Conservation (phyloP, 2,797 vertebrate genomes). For the Gadopsis bispinosus region DNA sequence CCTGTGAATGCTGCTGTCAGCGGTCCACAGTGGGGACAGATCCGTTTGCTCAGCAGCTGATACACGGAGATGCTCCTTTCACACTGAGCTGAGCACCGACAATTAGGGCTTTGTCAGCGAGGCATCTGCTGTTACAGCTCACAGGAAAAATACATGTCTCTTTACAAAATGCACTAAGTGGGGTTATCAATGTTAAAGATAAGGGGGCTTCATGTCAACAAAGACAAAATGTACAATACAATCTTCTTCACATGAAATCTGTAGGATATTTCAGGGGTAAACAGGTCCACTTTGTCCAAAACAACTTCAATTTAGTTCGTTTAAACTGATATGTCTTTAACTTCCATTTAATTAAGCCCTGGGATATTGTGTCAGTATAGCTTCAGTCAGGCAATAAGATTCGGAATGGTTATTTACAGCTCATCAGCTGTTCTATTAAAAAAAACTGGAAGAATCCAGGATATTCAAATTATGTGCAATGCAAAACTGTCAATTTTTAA, state of each 20-base stretch:
- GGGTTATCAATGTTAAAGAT: slow-evolving; percentile 63
- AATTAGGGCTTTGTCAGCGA: slow-evolving; percentile 76
- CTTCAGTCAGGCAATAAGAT: not conserved
- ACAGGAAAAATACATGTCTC: slow-evolving; percentile 68
- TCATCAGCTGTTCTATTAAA: not conserved
- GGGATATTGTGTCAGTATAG: not conserved
- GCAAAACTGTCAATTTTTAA: not conserved
- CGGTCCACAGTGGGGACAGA: slow-evolving; percentile 53
- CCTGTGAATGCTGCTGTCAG: slow-evolving; percentile 47
- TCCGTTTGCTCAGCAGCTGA: slow-evolving; percentile 78
- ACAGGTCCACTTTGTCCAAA: not conserved
- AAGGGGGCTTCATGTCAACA: slow-evolving; percentile 53
- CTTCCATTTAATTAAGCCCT: not conserved
- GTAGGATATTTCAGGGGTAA: not conserved
- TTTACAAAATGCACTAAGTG: slow-evolving; percentile 45
- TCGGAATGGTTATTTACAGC: not conserved
- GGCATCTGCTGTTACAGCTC: slow-evolving; percentile 65
- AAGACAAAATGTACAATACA: slow-evolving; percentile 22
- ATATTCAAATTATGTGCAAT: not conserved
- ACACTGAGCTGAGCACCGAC: slow-evolving; percentile 76
- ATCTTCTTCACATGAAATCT: not conserved
- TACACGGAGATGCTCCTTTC: slow-evolving; percentile 75
- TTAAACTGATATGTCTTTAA: not conserved
- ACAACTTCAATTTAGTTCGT: not conserved
- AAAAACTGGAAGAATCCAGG: not conserved